Base-by-base conservation (phyloP, 2,113 vertebrate genomes). In the Athene noctua region DNA sequence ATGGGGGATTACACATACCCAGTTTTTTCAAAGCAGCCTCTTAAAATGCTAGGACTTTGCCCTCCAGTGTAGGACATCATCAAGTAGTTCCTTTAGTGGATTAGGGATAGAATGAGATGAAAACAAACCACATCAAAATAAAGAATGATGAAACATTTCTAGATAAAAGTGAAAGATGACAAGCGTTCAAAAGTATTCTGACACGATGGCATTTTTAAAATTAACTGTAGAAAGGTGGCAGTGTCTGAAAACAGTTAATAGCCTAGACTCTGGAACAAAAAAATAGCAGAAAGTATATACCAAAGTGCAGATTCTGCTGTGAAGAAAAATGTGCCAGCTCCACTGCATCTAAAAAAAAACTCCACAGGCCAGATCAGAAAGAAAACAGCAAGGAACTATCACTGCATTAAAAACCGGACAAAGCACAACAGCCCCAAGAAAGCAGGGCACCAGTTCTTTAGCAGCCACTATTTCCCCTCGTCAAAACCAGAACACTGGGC, bases 111-210 rank as follows among this genome's bases (percentile, higher is more conserved):
- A 95, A 25, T n/a, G 65, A 51, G 32, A 80, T 51, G 23, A 80
- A 90, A 96, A 71, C 46, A 81, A 92, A 80, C 36, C 66, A 86
- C 85, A 83, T 46, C 66, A 93, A 83, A 90, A 80, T 49, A 73
- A 73, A 84, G 51, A 80, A 58, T 5, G 32, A 90, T 77, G 26
- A 90, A 88, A 93, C 42, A 44, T 34, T 73, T 93, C 51, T 67
- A 74, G 59, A 90, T 44, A 54, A 57, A 90, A 92, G 46, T 44
- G 34, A 79, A 94, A 82, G 66, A 81, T 19, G 42, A 52, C 40
- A 94, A 93, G 19, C 5, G 29, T 58, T 95, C 44, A 81, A 26
- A 71, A 83, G 36, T 9, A 75, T 57, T 81, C 62, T 58, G 38
- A 93, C 0, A 0, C 40, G 73, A 95, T 17, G 59, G 54, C 32